Evolutionary conservation across 30 jellyfish, hydroid and myxozoan genomes (phyloP).

Genomic region (Calvadosia cruxmelitensis): DNA sequence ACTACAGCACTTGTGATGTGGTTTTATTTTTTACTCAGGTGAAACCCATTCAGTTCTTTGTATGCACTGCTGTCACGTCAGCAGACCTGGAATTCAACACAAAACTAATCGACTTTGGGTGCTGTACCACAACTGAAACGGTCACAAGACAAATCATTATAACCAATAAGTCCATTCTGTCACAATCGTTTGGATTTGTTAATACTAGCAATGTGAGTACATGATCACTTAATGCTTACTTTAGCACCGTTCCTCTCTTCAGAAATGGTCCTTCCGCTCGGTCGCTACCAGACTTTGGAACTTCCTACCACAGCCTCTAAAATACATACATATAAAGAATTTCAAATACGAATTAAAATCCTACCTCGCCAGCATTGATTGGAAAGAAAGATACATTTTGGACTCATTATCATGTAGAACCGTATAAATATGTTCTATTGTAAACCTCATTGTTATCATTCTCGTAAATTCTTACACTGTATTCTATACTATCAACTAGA

Average conservation of each 20-base stretch:
- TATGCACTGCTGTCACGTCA: slow-evolving; percentile 72
- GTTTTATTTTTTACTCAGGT: slow-evolving; percentile 23
- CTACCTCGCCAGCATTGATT: no score
- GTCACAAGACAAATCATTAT: slow-evolving; percentile 43
- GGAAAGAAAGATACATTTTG: no score
- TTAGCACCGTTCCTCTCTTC: neutral
- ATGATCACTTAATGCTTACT: neutral
- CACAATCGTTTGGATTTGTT: slow-evolving; percentile 86
- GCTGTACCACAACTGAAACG: slow-evolving; percentile 65
- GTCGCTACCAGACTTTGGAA: no score
- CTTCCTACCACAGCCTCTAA: no score
- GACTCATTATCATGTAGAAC: no score
- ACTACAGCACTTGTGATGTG: neutral
- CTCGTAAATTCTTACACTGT: no score
- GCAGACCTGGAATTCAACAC: slow-evolving; percentile 76
- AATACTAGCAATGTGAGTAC: slow-evolving; percentile 66
- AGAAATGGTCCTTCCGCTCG: no score
- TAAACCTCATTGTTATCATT: no score
- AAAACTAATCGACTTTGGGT: slow-evolving; percentile 58
- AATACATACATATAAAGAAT: no score
- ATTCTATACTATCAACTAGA: no score
- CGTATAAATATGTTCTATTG: no score
- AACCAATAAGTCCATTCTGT: slow-evolving; percentile 58
- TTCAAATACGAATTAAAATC: no score
- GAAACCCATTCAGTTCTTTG: slow-evolving; percentile 55